Evolutionary conservation across 37 sponge, comb jelly and placozoan genomes (phyloP).

Genomic region (Halisarca cf. caerulea): DNA sequence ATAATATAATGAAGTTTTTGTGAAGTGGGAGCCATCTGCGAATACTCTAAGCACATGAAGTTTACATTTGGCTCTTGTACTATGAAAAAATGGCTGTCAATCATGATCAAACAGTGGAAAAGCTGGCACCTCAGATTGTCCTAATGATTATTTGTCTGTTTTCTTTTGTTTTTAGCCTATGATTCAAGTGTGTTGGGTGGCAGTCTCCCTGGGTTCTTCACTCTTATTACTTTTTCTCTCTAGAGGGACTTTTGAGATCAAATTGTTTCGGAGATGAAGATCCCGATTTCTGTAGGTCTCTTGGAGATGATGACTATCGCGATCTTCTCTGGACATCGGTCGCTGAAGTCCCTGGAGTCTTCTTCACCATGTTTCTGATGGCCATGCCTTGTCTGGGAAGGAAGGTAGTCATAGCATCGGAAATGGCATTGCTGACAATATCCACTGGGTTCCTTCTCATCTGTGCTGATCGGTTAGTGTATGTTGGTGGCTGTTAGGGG

Average conservation of each 20-base stretch:
- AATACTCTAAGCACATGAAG: no score
- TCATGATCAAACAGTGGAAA: no score
- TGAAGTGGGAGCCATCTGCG: no score
- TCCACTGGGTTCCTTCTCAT: slow-evolving; percentile 76
- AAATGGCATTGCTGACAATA: slow-evolving; percentile 45
- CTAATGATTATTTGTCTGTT: no score
- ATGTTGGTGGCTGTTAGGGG: not conserved
- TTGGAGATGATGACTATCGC: slow-evolving; percentile 42
- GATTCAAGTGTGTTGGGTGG: no score
- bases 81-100: no score
- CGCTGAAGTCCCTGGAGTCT: slow-evolving; percentile 79
- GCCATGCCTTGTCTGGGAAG: slow-evolving; percentile 73
- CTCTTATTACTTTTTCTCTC: not conserved
- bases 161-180: no score
- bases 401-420: slow-evolving; percentile 64
- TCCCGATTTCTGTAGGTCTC: not conserved
- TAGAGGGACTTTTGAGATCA: not conserved
- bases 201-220: no score
- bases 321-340: slow-evolving; percentile 70
- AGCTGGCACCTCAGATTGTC: no score
- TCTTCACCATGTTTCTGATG: slow-evolving; percentile 66
- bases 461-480: slow-evolving; percentile 40
- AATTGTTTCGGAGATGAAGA: not conserved
- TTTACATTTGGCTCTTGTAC: no score
- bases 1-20: no score